A percentile compares a stretch with the other conserved stretches of the same genome.
phyloP scores from a whole-genome alignment of 2,888 invertebrate species.

The Podotricha telesiphe region DNA sequence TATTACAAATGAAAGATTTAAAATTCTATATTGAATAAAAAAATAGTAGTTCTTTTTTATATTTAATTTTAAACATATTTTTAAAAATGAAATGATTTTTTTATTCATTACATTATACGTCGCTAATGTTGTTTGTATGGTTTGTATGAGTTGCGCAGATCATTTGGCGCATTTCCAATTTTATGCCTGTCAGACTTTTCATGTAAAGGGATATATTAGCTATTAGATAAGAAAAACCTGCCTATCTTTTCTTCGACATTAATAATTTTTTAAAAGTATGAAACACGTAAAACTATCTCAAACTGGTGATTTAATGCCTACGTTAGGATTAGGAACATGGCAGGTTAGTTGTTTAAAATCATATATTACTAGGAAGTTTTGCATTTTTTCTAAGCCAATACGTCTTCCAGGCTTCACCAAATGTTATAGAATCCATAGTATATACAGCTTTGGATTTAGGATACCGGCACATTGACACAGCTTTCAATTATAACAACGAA shows the following conservation, averaged over 20 bases:
- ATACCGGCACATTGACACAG: conserved; percentile 91
- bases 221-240: conserved; percentile 11
- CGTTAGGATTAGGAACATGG: conserved; percentile 89
- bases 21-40: not conserved
- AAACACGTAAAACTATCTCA: conserved; percentile 73
- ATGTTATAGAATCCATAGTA: conserved; percentile 86
- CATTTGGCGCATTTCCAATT: conserved; percentile 41
- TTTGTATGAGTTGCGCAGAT: conserved; percentile 10
- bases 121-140: not conserved
- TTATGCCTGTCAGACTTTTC: conserved; percentile 56
- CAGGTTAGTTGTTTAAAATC: conserved; percentile 71
- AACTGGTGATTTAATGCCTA: conserved; percentile 85
- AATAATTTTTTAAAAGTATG: conserved; percentile 65
- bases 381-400: not conserved
- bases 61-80: too few relatives aligned
- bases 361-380: not conserved
- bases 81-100: not conserved
- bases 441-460: conserved; percentile 86
- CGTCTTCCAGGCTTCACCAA: conserved; percentile 81
- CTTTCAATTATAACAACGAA: conserved; percentile 91
- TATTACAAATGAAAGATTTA: not conserved
- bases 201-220: conserved; percentile 51
- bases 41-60: not conserved
- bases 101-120: not conserved
- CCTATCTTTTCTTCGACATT: conserved; percentile 52